These are phyloP conservation scores for Apis dorsata DNA, from an alignment of 1,140 invertebrate species.

Conservation along the genomic window DNA sequence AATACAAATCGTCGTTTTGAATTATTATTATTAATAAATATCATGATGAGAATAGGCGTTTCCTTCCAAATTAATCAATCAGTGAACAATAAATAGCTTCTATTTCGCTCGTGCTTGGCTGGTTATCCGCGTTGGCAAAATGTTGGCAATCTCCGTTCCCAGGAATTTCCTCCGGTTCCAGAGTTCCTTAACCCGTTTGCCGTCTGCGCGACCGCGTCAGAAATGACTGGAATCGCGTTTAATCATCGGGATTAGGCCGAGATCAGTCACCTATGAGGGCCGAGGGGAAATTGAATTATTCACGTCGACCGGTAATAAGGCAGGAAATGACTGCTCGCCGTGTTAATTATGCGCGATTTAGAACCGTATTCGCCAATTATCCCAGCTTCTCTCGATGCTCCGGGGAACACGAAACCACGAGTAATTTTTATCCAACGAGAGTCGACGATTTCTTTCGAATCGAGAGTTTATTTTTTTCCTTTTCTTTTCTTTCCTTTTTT, in stretches of 20 bases:
- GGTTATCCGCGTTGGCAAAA: not conserved
- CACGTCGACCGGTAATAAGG: slow-evolving; percentile 46
- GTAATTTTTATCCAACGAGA: too few species aligned
- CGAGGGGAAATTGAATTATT: slow-evolving; percentile 38
- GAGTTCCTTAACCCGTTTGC: not conserved
- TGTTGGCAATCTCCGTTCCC: not conserved
- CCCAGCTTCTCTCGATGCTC: too few species aligned
- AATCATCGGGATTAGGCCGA: slow-evolving; percentile 16
- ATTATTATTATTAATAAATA: too few species aligned
- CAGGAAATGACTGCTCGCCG: slow-evolving; percentile 64
- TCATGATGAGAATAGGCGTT: too few species aligned
- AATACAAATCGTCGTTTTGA: too few species aligned
- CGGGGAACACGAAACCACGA: too few species aligned
- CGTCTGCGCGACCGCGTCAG: not conserved
- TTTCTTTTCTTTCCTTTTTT: too few species aligned
- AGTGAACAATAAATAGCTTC: too few species aligned
- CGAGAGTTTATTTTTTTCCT: too few species aligned
- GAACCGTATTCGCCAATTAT: not conserved
- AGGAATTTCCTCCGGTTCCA: not conserved
- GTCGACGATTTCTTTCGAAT: too few species aligned
- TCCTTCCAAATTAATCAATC: too few species aligned
- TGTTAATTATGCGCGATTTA: not conserved
- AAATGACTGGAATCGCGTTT: slow-evolving; percentile 13
- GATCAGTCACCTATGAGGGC: slow-evolving; percentile 16
- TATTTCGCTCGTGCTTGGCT: too few species aligned